Conservation (phyloP, 2,797 vertebrate species). For the Anabacerthia variegaticeps region DNA sequence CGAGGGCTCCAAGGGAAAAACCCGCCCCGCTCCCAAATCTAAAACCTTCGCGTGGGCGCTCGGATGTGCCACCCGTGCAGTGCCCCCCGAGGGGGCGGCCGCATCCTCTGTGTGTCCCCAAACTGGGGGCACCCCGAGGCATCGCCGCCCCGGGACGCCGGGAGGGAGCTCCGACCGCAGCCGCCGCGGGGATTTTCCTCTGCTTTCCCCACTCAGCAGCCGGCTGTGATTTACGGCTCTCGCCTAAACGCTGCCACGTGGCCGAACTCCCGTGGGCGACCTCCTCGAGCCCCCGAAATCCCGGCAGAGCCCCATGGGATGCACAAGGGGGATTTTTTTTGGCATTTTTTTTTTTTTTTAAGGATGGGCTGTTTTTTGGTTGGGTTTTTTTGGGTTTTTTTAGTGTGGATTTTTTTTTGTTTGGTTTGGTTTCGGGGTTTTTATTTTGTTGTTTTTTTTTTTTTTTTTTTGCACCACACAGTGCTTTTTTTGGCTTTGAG, state of each 20-base stretch:
- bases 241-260: neutral
- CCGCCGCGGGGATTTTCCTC: neutral
- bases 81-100: neutral
- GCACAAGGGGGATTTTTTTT: neutral
- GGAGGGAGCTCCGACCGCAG: neutral
- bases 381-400: neutral
- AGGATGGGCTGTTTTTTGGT: neutral
- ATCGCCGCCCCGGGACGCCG: neutral
- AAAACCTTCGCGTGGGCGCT: neutral
- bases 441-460: neutral
- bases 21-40: neutral
- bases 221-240: neutral
- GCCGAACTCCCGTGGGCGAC: neutral
- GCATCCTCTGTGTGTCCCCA: rapidly evolving
- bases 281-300: neutral
- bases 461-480: rapidly evolving
- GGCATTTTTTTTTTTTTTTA: neutral
- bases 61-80: rapidly evolving
- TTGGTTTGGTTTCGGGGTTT: neutral
- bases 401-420: neutral
- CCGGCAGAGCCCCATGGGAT: neutral
- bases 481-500: neutral
- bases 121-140: neutral
- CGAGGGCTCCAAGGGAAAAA: neutral
- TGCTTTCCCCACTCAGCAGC: neutral